Evolutionary conservation across 2,113 vertebrate genomes (phyloP), one percentile per base, ranked within the genome.

Genomic region (Pseudorasbora parva): DNA sequence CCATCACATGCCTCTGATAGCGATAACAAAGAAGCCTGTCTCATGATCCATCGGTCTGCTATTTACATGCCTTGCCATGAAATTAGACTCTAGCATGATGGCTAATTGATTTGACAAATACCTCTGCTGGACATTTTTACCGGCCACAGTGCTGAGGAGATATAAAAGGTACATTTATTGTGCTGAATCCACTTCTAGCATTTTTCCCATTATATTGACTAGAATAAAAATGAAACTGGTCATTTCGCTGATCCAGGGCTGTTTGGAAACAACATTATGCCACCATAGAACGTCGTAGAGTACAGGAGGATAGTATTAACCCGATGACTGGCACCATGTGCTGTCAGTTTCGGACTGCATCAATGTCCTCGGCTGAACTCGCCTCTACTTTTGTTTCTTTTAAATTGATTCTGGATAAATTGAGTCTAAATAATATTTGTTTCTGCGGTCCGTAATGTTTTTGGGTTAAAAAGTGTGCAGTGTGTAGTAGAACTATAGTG

Each of bases 51-150:
- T 30, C 25, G 1, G 17, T 66, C 17, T 30, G 27, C 51, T 47
- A 64, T 47, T 57, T 51, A 64, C 57, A 51, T 41, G 12, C 49
- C 10, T n/a, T 25, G n/a, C 33, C 30, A 51, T 23, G 14, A 14
- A 82, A 82, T 82, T 17, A 54, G 51, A 85, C 68, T 45, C n/a
- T 8, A 64, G 84, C 14, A 8, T 66, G 33, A 74, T 11, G 15
- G 78, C 59, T 30, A 62, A 23, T 33, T 54, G 72, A 54, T 75
- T 33, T 75, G 72, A 19, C 3, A 21, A 17, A 10, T 21, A 25
- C 56, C 4, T 8, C 30, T 64, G 79, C 69, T 15, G 1, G 4
- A 73, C 25, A 45, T 78, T 62, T 43, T 10, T 30, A 74, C 14
- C 7, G 21, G 11, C 57, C 5, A 41, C 74, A 75, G 19, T 41